Evolutionary conservation across 2,113 vertebrate genomes (phyloP).

Genomic region (Cavia porcellus): DNA sequence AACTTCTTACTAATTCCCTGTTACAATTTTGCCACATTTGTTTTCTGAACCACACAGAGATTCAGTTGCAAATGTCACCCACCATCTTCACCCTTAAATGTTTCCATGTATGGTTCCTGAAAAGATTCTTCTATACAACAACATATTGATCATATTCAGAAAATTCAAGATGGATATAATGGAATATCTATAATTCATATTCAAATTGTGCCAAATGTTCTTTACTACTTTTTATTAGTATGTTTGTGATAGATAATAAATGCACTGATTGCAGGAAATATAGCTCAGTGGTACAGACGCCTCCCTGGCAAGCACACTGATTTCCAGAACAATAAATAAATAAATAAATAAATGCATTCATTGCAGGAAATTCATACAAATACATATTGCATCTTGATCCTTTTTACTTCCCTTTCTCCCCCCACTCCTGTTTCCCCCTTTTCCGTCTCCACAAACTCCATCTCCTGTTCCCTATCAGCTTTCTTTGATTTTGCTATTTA

Average conservation of each 20-base stretch:
- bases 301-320: no score
- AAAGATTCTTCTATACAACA: neutral
- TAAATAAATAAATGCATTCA: neutral
- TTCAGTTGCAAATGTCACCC: neutral
- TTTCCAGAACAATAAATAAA: no score
- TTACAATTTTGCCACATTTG: neutral
- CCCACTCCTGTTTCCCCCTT: neutral
- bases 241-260: neutral
- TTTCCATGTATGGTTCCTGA: neutral
- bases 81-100: neutral
- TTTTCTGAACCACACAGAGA: slow-evolving; percentile 7
- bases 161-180: neutral
- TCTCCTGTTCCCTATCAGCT: neutral
- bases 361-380: neutral
- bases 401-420: neutral
- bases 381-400: neutral
- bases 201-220: slow-evolving; percentile 5
- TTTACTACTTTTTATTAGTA: neutral
- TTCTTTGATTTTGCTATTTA: neutral
- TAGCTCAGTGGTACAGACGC: no score
- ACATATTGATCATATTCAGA: neutral
- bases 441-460: neutral
- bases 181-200: neutral
- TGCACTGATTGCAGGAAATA: no score
- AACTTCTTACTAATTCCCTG: neutral